Base-by-base conservation (phyloP, 2,888 invertebrate genomes). In the Sturmia bella region DNA sequence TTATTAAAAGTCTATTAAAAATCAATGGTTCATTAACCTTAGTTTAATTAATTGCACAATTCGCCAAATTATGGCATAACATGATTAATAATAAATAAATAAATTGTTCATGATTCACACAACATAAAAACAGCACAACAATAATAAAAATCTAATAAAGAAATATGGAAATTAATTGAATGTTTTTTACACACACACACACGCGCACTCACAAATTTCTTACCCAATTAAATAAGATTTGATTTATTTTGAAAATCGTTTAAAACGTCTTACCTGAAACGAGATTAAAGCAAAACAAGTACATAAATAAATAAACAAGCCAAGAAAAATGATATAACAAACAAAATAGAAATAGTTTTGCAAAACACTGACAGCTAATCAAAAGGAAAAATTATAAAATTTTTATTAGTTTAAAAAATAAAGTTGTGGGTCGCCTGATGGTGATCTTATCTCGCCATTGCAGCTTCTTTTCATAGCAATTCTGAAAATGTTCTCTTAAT, bases 211-310 rank as follows among this genome's bases (percentile, higher is more conserved):
- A 7, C 11, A 48, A 72, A 13, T 50, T 59, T 39, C 52, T 73
- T 73, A 63, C 72, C 72, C 27, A 41, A 73, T 59, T 59, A 24
- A 13, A 24, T 59, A 48, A 48, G 39, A 21, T 32, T 52, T 59
- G 13, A 27, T 61, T 72, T 61, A 59, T 61, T 59, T 61, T 27
- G 39, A 17, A 39, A 39, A 48, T 70, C 37, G 12, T 21, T 41
- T 43, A 61, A 24, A 9, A 52, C 21, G 43, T 61, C 72, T 63
- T 73, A 73, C 72, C 61, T 61, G 43, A 43, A 61, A 21, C 39
- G 39, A 39, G 15, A 48, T 13, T 17, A 12, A 57, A 7, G 3
- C 6, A 41, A 19, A 57, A 27, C 21, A 50, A 48, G 2, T 37
- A n/a, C n/a, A n/a, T n/a, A 59, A 21, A 21, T 32, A 37, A 50